Percentiles rank a stretch among this genome's conserved stretches.
phyloP scores from a whole-genome alignment of 2,113 vertebrate genomes.

The Embiotoca jacksoni region DNA sequence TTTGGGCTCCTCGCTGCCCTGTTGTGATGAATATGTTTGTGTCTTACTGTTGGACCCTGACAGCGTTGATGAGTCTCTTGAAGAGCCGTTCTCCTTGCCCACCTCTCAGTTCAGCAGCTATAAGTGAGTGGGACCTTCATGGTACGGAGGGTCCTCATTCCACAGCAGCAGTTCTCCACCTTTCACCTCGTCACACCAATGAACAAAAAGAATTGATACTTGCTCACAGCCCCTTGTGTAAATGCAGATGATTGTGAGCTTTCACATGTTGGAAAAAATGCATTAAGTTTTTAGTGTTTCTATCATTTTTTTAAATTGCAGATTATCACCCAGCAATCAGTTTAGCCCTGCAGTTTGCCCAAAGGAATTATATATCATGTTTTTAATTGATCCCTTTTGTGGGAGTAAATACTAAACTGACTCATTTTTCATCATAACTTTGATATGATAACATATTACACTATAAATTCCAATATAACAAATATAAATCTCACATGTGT shows the following conservation, averaged over 20 bases:
- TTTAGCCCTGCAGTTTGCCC: background rate
- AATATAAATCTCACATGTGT: rapidly evolving
- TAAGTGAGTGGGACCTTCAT: conserved; percentile 84
- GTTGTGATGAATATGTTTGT: conserved; percentile 67
- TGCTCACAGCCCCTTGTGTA: background rate
- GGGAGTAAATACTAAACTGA: too few relatives aligned
- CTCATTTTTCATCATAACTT: too few relatives aligned
- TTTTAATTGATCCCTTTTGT: background rate
- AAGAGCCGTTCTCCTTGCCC: conserved; percentile 81
- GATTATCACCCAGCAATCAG: background rate
- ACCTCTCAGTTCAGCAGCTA: conserved; percentile 79
- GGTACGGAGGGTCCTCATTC: conserved; percentile 53
- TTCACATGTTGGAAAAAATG: background rate
- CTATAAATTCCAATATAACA: background rate
- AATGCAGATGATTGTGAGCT: background rate
- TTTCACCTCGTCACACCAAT: conserved; percentile 26
- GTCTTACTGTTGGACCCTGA: conserved; percentile 77
- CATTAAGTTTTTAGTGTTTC: background rate
- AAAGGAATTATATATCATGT: background rate
- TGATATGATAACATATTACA: background rate
- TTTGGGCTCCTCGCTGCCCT: conserved; percentile 14
- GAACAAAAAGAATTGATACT: background rate
- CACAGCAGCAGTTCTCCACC: conserved; percentile 69
- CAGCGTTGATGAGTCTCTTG: conserved; percentile 86
- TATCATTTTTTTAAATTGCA: background rate